A percentile compares a stretch with the other conserved stretches of the same genome.
Evolutionary conservation across 2,888 invertebrate species (phyloP).

Genomic region (Pollenia amentaria): DNA sequence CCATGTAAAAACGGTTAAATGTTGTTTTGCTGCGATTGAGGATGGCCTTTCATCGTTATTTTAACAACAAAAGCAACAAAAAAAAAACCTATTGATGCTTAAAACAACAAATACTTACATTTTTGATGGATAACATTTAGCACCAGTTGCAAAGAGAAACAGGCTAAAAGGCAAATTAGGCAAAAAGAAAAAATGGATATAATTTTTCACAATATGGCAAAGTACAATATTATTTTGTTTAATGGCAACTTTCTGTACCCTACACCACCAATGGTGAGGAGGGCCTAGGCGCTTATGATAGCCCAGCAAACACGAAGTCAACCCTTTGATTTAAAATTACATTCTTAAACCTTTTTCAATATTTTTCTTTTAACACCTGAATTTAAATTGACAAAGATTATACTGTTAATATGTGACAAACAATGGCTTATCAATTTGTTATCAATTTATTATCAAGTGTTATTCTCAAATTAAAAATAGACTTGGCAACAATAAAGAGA

Average conservation of each 20-base stretch:
- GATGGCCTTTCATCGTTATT: slow-evolving; percentile 26
- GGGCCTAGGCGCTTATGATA: too few relatives aligned
- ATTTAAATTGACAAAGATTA: too few relatives aligned
- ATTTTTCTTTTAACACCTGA: too few relatives aligned
- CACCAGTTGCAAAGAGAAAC: neutral
- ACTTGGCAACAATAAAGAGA: too few relatives aligned
- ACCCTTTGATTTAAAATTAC: too few relatives aligned
- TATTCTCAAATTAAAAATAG: too few relatives aligned
- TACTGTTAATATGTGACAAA: too few relatives aligned
- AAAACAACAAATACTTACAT: slow-evolving; percentile 36
- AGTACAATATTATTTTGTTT: neutral
- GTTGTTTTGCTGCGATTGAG: slow-evolving; percentile 5
- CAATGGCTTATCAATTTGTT: too few relatives aligned
- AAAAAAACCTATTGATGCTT: slow-evolving; percentile 47
- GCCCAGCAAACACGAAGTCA: too few relatives aligned
- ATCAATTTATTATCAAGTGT: too few relatives aligned
- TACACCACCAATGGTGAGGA: too few relatives aligned
- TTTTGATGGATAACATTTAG: slow-evolving; percentile 22
- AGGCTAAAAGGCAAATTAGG: neutral
- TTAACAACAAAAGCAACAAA: neutral
- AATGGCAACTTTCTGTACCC: neutral
- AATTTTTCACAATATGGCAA: neutral
- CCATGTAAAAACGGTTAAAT: slow-evolving; percentile 21
- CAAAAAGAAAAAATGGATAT: neutral
- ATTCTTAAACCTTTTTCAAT: too few relatives aligned